Conservation (phyloP, 2,113 vertebrate species). For the Trogon melanurus region DNA sequence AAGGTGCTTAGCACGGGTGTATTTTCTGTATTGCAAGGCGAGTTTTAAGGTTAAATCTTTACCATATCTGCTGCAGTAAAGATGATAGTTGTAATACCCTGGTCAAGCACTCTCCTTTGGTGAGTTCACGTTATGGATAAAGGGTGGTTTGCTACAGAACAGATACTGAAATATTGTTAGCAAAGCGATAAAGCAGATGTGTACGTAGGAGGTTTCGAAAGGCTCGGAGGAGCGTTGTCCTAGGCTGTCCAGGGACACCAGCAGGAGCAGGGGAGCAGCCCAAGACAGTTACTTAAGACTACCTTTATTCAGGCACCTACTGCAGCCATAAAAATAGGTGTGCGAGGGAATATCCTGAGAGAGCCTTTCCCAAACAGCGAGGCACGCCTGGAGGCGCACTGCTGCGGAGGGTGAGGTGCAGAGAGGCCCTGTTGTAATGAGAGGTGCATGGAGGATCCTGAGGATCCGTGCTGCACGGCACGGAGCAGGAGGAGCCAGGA, state of each 20-base stretch:
- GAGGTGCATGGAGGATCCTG: not conserved
- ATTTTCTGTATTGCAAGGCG: not conserved
- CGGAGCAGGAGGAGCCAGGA: not conserved
- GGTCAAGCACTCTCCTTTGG: not conserved
- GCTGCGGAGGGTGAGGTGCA: not conserved
- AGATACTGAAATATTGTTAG: not conserved
- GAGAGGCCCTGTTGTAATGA: not conserved
- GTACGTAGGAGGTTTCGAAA: not conserved
- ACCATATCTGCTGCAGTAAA: not conserved
- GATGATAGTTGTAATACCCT: not conserved
- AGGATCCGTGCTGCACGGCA: not conserved
- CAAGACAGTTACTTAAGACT: not conserved
- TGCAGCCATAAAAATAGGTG: not conserved
- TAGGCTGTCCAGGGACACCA: not conserved
- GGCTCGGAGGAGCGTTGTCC: not conserved
- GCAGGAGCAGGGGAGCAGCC: not conserved
- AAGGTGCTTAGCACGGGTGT: not conserved
- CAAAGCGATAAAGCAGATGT: not conserved
- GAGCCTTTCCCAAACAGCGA: not conserved
- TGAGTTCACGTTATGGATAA: not conserved
- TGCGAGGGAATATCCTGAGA: not conserved
- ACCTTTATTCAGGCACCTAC: not conserved
- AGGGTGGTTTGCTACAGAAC: not conserved
- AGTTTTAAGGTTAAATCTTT: not conserved
- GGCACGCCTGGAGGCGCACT: fast-evolving